Evolutionary conservation across 1,140 invertebrate genomes (phyloP).

Genomic region (Macrocentrus cingulum): DNA sequence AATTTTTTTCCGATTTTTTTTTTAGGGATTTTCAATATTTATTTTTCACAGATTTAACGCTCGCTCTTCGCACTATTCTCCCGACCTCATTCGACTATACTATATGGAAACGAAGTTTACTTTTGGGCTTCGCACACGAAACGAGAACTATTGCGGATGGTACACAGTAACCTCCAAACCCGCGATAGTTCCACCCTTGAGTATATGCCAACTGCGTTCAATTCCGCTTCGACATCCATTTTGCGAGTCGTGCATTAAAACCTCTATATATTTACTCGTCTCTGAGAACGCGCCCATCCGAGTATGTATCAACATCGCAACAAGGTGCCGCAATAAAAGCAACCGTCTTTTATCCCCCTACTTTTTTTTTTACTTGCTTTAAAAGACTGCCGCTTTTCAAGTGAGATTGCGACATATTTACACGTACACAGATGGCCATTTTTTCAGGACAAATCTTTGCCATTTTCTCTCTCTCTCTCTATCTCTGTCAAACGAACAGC

Average conservation of each 20-base stretch:
- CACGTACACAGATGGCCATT: conserved; percentile 18
- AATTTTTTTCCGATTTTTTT: no score
- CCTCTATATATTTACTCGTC: conserved; percentile 11
- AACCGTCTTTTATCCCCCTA: background rate
- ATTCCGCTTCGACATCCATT: conserved; percentile 15
- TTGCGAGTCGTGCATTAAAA: conserved; percentile 36
- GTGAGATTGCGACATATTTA: conserved; percentile 22
- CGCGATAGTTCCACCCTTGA: background rate
- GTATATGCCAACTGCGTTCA: conserved; percentile 21
- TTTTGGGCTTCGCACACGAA: background rate
- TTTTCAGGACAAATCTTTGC: background rate
- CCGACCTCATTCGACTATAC: no score
- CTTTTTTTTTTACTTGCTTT: background rate
- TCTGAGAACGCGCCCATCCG: conserved; percentile 22
- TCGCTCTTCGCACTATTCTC: no score
- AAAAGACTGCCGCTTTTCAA: background rate
- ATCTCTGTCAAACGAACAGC: background rate
- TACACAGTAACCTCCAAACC: background rate
- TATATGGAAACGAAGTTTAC: no score
- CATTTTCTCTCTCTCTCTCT: background rate
- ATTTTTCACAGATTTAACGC: no score
- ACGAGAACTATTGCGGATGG: background rate
- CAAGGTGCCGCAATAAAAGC: conserved; percentile 22
- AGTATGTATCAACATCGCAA: conserved; percentile 32
- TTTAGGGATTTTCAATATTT: no score